Conservation (phyloP, 2,797 vertebrate genomes). For the Loris lydekkerianus region DNA sequence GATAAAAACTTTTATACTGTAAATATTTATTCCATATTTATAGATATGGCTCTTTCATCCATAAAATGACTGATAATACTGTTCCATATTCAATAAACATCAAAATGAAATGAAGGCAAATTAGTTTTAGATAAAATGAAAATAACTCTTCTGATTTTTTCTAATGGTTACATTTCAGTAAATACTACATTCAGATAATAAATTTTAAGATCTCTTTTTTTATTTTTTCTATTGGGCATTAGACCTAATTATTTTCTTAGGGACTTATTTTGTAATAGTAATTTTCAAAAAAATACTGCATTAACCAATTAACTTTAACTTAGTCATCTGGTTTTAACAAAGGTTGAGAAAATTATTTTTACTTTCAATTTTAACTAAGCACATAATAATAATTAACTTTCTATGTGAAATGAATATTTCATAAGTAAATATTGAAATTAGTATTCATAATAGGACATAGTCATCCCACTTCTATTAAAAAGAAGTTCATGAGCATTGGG, state of each 20-base stretch:
- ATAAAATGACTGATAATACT: not conserved
- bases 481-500: not conserved
- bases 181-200: conserved; percentile 12
- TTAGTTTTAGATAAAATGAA: conserved; percentile 24
- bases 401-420: conserved; percentile 60
- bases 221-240: not conserved
- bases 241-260: conserved; percentile 29
- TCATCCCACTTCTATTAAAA: conserved; percentile 45
- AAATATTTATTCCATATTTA: not conserved
- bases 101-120: conserved; percentile 7
- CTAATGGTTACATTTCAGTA: conserved; percentile 19
- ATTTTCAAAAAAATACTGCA: not conserved
- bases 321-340: conserved; percentile 58
- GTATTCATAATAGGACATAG: conserved; percentile 65
- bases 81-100: not conserved
- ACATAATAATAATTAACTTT: conserved; percentile 54
- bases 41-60: not conserved
- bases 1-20: not conserved
- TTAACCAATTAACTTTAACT: conserved; percentile 55
- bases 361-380: conserved; percentile 61
- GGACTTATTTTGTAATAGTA: conserved; percentile 9
- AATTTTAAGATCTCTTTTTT: not conserved
- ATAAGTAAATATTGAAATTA: conserved; percentile 24
- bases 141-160: not conserved
- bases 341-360: conserved; percentile 51